Base-by-base conservation (phyloP, 23 tunicate species). In the Styela clava region DNA sequence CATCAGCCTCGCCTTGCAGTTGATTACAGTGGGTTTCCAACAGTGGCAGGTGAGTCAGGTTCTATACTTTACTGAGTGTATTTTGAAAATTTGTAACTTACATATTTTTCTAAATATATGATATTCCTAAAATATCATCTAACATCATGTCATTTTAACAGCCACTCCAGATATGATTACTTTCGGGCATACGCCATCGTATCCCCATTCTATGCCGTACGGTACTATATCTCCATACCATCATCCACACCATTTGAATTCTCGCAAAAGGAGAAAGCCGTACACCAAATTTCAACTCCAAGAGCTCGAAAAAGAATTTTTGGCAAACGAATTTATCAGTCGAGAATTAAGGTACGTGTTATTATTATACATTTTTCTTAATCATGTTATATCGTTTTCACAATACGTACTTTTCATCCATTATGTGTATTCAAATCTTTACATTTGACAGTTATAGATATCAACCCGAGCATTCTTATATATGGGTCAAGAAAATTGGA, bases 221-320 rank as follows among this genome's bases (percentile, higher is more conserved):
- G 44, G 16, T 29, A 0, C 81, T 0, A 36, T 76, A 23, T 37
- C 81, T 44, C 21, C 64, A 21, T 76, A 37, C 1, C 81, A 76
- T 52, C 81, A 76, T 44, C 28, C 65, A 24, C 81, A 76, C 24
- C 33, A 52, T 9, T 0, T 52, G 37, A 76, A 28, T 25, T 18
- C 81, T 20, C 64, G 95, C 12, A 74, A 91, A 27, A 79, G 98
- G 3, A 82, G 99, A 51, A 79, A 91, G 35, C 99, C 99, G 2
- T 96, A 96, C 94, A 88, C 94, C 71, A 96, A 96, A 62, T 85
- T 35, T 76, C 99, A 96, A 78, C 72, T 96, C 24, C 83, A 82
- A 22, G 99, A 96, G 69, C 85, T 96, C 61, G 99, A 96, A 62
- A 64, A 88, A 34, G 99, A 96, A 72, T 96, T 96, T 68, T 62